Evolutionary conservation across 2,113 vertebrate species (phyloP), one percentile per base, ranked within the genome.

Genomic region (Myrmecophaga tridactyla): DNA sequence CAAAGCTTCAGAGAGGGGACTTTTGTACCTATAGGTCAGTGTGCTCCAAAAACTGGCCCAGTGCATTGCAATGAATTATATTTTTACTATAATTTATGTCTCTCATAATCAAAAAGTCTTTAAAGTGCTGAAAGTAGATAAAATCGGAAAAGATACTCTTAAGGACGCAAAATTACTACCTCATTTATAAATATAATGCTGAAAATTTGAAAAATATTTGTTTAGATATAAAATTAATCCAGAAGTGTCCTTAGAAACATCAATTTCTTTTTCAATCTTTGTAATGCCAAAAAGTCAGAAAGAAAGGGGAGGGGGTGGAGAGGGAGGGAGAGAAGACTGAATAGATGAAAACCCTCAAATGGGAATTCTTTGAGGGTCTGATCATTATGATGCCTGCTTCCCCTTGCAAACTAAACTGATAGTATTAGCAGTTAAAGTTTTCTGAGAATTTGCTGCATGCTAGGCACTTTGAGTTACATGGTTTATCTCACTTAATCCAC

Each of bases 231-330:
- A 67, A 86, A 53, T 75, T 84, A 92, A 93, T 39, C 31, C 43
- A 84, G 39, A 93, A 53, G 11, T 34, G 12, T 63, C 31, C 7
- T 82, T 70, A 89, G 41, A 53, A 8, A 83, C 67, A 72, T 9
- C 34, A 65, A 56, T 80, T 81, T 72, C 43, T 75, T 93, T 95
- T 77, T 94, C 76, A 56, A 83, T 83, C 87, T 76, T 94, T 93
- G 15, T 83, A 90, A 87, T 92, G 41, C 2, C 62, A 80, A 91
- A 90, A 73, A 27, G 29, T 1, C 29, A 23, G 15, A 6, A 31
- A 15, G n/a, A 11, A 25, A 14, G 20, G 46, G 11, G 34, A 53
- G 25, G 34, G 29, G 15, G 17, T 14, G 1, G 69, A n/a, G n/a
- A n/a, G 51, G 53, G 2, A 18, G 17, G 46, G 46, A 76, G 14